A percentile compares a stretch with the other conserved stretches of the same genome.
phyloP scores from a whole-genome alignment of 2,113 vertebrate species.

The Anser cygnoides region DNA sequence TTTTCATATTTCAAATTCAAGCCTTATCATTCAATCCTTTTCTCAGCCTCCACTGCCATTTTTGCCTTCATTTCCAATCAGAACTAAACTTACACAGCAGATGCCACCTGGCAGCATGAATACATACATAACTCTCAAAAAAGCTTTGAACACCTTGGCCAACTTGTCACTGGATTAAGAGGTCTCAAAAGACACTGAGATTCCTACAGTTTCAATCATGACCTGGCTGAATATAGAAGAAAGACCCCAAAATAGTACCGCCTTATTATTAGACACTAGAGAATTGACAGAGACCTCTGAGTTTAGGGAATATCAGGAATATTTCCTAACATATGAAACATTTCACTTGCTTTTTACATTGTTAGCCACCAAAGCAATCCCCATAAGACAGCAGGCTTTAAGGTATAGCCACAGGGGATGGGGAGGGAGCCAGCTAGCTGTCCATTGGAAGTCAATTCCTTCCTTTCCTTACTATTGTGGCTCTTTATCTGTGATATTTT shows the following conservation, averaged over 20 bases:
- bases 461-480: neutral
- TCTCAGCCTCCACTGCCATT: neutral
- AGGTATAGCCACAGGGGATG: neutral
- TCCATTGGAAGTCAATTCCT: neutral
- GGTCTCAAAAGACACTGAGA: neutral
- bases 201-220: neutral
- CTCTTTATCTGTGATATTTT: neutral
- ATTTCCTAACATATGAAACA: neutral
- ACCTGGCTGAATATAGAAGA: neutral
- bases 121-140: neutral
- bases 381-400: neutral
- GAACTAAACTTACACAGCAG: neutral
- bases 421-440: neutral
- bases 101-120: neutral
- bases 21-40: neutral
- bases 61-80: neutral
- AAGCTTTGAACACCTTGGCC: neutral
- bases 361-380: neutral
- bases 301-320: neutral
- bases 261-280: neutral
- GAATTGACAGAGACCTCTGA: neutral
- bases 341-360: neutral
- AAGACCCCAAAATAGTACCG: neutral
- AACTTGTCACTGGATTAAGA: neutral
- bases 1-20: slow-evolving; percentile 14